Conservation (phyloP, 2,888 invertebrate species). For the Nemoura dubitans region DNA sequence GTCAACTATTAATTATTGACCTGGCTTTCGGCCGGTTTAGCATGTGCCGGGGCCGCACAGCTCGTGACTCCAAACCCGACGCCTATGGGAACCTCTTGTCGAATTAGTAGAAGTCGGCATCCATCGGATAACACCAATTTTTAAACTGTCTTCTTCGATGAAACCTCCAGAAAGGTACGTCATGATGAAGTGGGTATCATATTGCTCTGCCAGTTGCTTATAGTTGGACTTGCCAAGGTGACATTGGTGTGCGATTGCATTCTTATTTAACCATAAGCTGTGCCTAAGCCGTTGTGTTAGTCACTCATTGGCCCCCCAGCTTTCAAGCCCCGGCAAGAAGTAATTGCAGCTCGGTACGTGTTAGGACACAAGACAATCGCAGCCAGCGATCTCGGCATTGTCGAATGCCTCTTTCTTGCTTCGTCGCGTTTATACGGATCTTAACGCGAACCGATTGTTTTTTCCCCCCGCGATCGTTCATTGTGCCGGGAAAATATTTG, state of each 20-base stretch:
- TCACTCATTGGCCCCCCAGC: not conserved
- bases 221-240: not conserved
- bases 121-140: not conserved
- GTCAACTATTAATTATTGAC: conserved; percentile 20
- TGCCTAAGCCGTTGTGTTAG: not conserved
- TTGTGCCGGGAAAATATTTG: conserved; percentile 21
- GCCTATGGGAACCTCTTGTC: not conserved
- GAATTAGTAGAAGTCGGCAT: not conserved
- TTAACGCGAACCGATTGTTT: conserved; percentile 20
- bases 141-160: not conserved
- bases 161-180: not conserved
- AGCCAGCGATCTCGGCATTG: not conserved
- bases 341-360: not conserved
- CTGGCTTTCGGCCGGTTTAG: not conserved
- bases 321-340: not conserved
- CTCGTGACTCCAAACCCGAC: not conserved
- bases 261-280: not conserved
- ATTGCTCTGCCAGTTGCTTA: not conserved
- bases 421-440: not conserved
- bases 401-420: not conserved
- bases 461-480: conserved; percentile 1
- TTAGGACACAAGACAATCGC: not conserved
- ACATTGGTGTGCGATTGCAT: not conserved
- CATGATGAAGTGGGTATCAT: not conserved
- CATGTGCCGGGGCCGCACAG: not conserved